Conservation (phyloP, 2,888 invertebrate species). For the Tigriopus californicus region DNA sequence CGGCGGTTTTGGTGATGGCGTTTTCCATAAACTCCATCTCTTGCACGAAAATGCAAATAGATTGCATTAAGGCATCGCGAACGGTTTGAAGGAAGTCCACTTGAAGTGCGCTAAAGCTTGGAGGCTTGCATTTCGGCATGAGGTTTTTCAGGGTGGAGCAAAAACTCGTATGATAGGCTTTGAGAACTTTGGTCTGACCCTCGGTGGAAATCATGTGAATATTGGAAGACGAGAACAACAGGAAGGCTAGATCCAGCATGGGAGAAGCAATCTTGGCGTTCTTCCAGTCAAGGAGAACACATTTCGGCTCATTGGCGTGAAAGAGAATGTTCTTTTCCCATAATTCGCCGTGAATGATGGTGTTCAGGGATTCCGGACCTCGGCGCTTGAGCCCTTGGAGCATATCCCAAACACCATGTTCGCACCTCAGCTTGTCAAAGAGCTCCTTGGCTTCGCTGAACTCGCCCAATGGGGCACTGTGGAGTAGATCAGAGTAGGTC, state of each 20-base stretch:
- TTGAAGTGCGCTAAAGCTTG: background rate
- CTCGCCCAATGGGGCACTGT: background rate
- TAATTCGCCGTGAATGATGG: constrained; percentile 7
- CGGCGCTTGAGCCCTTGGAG: background rate
- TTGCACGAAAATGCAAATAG: background rate
- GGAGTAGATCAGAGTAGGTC: background rate
- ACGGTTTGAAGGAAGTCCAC: background rate
- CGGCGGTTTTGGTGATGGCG: background rate
- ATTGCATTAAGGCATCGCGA: background rate
- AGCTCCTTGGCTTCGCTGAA: background rate
- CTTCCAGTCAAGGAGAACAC: constrained; percentile 7
- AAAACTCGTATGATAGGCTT: background rate
- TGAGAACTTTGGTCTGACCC: too few relatives aligned
- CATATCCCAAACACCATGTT: background rate
- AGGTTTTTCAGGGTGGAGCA: too few relatives aligned
- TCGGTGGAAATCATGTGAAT: background rate
- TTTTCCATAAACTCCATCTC: background rate
- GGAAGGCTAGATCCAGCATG: constrained; percentile 3
- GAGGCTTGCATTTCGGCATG: background rate
- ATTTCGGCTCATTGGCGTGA: background rate
- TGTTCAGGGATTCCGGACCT: background rate
- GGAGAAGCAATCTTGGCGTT: constrained; percentile 13
- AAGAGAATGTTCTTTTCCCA: constrained; percentile 10
- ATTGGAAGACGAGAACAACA: constrained; percentile 3
- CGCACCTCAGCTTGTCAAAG: background rate